Evolutionary conservation across 2,797 vertebrate species (phyloP), one percentile per base, ranked within the genome.

Genomic region (Morus bassanus): DNA sequence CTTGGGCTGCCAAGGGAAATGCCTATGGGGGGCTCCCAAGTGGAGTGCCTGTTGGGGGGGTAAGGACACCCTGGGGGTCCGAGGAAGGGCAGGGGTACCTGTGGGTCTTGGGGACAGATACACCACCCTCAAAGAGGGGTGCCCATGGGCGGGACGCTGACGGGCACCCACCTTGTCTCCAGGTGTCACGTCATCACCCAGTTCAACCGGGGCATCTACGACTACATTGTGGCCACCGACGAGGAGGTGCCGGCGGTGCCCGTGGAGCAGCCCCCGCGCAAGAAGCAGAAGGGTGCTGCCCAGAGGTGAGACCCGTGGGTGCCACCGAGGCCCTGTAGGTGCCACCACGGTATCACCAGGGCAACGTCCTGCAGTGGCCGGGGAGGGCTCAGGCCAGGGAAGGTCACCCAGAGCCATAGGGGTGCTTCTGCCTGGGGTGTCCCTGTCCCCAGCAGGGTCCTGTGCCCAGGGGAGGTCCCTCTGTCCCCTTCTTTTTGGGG

Each of bases 121-220:
- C 30, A 7, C 3, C 31, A 4, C 43, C 18, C 43, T 18, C 43
- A 24, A 28, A 30, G 30, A 43, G 39, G 60, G 33, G 48, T 37
- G 24, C 18, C 7, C 2, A 2, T 4, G 18, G 14, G 1, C 2
- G 13, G 7, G 60, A 12, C 1, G 11, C 50, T n/a, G 17, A 65
- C 18, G 6, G 21, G 78, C 8, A 2, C 30, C 21, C 2, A 2
- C 21, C 7, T 23, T 2, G 8, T 54, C 18, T 59, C 24, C 56
- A 99, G 99, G 97, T 98, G 98, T 95, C 99, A 99, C 96, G 99
- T 99, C 96, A 99, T 99, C 93, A 97, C 98, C 5, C 99, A 99
- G 98, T 99, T 99, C 80, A 99, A 99, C 92, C 98, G 98, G 27
- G 99, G 99, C 3, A 98, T 99, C 91, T 99, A 99, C 2, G 98